These are phyloP conservation scores for Geodia barretti DNA, from an alignment of 37 sponge, comb jelly and placozoan species.

Conservation along the genomic window DNA sequence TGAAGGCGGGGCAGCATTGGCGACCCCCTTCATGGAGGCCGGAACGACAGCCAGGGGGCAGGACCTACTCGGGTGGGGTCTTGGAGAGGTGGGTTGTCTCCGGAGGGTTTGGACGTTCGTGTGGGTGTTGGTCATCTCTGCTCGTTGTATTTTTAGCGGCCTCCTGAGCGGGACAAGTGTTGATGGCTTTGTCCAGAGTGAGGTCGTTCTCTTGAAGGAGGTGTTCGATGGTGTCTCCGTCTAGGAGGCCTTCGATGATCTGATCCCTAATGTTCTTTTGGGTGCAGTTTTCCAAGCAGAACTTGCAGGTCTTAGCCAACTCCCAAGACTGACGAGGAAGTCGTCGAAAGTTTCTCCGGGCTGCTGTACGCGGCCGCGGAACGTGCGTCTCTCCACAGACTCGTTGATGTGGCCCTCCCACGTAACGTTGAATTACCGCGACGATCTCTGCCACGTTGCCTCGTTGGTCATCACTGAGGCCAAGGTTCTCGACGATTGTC, in stretches of 20 bases:
- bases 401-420: slow-evolving; percentile 26
- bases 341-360: slow-evolving; percentile 32
- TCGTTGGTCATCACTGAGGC: slow-evolving; percentile 26
- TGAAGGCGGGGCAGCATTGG: slow-evolving; percentile 16
- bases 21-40: slow-evolving; percentile 22
- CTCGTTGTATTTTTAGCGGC: slow-evolving; percentile 29
- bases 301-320: slow-evolving; percentile 43
- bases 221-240: slow-evolving; percentile 21
- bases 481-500: slow-evolving; percentile 38
- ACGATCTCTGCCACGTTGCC: not conserved
- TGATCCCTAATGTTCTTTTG: slow-evolving; percentile 27
- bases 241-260: slow-evolving; percentile 25
- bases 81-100: not conserved
- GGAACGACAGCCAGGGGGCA: slow-evolving; percentile 29
- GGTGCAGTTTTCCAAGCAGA: slow-evolving; percentile 25
- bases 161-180: slow-evolving; percentile 18
- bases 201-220: slow-evolving; percentile 4
- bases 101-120: not conserved
- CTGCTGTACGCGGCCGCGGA: slow-evolving; percentile 15
- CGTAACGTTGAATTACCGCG: not conserved
- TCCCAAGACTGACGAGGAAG: slow-evolving; percentile 27
- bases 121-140: slow-evolving; percentile 3
- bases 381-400: slow-evolving; percentile 13
- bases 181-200: slow-evolving; percentile 17
- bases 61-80: slow-evolving; percentile 8